Percentiles rank a stretch among this genome's conserved stretches.
These are phyloP conservation scores for Oedothorax gibbosus DNA, from an alignment of 1,140 invertebrate genomes.

Conservation along the genomic window DNA sequence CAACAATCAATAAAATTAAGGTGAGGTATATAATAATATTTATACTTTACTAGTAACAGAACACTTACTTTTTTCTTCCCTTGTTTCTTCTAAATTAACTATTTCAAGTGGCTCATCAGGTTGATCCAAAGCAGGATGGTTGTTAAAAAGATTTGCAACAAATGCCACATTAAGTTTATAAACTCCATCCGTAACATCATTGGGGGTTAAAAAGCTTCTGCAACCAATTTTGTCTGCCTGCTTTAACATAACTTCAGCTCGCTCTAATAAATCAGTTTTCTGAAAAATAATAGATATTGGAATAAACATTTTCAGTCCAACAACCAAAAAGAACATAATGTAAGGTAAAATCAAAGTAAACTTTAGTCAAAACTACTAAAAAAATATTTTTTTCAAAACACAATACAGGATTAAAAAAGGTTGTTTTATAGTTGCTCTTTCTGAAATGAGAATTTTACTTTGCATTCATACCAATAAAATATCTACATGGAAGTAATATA, in stretches of 20 bases:
- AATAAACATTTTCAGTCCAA: no score
- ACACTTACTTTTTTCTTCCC: constrained; percentile 89
- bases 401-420: background rate
- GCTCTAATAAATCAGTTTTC: constrained; percentile 81
- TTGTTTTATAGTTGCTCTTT: no score
- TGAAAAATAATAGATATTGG: constrained; percentile 65
- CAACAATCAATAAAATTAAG: no score
- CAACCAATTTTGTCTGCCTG: constrained; percentile 97
- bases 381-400: background rate
- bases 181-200: constrained; percentile 95
- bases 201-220: constrained; percentile 91
- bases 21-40: no score
- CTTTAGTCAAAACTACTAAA: background rate
- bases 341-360: background rate
- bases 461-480: no score
- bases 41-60: background rate
- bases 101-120: constrained; percentile 80
- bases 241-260: constrained; percentile 95
- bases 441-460: no score
- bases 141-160: constrained; percentile 99
- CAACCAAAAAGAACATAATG: no score
- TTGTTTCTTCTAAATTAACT: constrained; percentile 89
- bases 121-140: constrained; percentile 89
- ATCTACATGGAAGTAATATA: no score
- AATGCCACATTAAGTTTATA: constrained; percentile 99